Percentiles rank a stretch among this genome's conserved stretches.
phyloP scores from a whole-genome alignment of 1,140 invertebrate genomes.

The silkworm (Bombyx mori) region ASM3026992v2 NC_085130.1:10904501-10905000 shows the following conservation, averaged over 20 bases:
- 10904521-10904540: too few species aligned
- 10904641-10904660: too few species aligned
- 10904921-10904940: conserved; percentile 47
- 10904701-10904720: too few species aligned
- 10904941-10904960: conserved; percentile 20
- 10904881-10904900: conserved; percentile 24
- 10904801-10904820: conserved; percentile 61
- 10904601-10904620: too few species aligned
- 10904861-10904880: conserved; percentile 41
- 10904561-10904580: too few species aligned
- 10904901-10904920: conserved; percentile 35
- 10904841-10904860: conserved; percentile 50
- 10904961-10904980: conserved; percentile 23
- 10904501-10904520: too few species aligned
- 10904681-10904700: too few species aligned
- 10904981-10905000: conserved; percentile 16
- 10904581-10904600: too few species aligned
- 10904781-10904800: conserved; percentile 58
- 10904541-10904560: too few species aligned
- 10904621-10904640: too few species aligned
- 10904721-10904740: too few species aligned
- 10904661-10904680: too few species aligned
- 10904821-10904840: conserved; percentile 41
- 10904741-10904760: conserved; percentile 44
- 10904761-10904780: conserved; percentile 48